Evolutionary conservation across 2,797 vertebrate species (phyloP).

Genomic region (Danio tinwini): DNA sequence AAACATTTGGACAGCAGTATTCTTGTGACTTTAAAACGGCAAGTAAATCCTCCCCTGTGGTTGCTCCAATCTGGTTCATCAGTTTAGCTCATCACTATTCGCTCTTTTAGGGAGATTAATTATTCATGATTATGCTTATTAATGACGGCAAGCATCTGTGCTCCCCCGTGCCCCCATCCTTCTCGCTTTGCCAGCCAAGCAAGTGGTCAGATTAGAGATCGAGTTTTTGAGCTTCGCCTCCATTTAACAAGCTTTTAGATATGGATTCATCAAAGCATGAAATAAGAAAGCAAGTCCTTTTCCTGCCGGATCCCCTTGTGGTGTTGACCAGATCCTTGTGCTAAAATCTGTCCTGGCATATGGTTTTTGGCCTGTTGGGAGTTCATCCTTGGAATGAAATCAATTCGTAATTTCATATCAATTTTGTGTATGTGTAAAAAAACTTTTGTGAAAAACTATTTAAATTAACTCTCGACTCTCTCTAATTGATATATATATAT

Average conservation of each 20-base stretch:
- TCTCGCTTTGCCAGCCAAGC: slow-evolving; percentile 32
- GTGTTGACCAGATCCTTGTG: slow-evolving; percentile 59
- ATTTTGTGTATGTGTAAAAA: too few relatives aligned
- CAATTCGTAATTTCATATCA: too few relatives aligned
- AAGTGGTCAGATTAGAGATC: slow-evolving; percentile 35
- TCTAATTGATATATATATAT: too few relatives aligned
- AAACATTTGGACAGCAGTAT: not conserved
- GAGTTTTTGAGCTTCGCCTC: slow-evolving; percentile 9
- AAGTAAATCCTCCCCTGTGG: slow-evolving; percentile 39
- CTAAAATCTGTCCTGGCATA: slow-evolving; percentile 50
- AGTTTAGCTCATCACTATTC: slow-evolving; percentile 57
- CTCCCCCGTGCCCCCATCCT: slow-evolving; percentile 60
- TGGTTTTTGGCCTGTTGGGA: slow-evolving; percentile 52
- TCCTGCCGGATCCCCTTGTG: slow-evolving; percentile 65
- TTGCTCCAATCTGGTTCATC: slow-evolving; percentile 55
- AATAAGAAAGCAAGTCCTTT: slow-evolving; percentile 66
- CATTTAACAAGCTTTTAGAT: slow-evolving; percentile 47
- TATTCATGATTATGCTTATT: slow-evolving; percentile 83
- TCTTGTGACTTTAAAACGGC: slow-evolving; percentile 20
- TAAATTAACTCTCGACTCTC: too few relatives aligned
- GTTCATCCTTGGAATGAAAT: slow-evolving; percentile 37
- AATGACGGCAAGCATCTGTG: slow-evolving; percentile 75
- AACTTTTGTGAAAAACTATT: too few relatives aligned
- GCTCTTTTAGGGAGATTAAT: slow-evolving; percentile 73
- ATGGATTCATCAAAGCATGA: slow-evolving; percentile 50